Base-by-base conservation (phyloP, 37 sponge, comb jelly and placozoan genomes). In the Halisarca cf. caerulea region DNA sequence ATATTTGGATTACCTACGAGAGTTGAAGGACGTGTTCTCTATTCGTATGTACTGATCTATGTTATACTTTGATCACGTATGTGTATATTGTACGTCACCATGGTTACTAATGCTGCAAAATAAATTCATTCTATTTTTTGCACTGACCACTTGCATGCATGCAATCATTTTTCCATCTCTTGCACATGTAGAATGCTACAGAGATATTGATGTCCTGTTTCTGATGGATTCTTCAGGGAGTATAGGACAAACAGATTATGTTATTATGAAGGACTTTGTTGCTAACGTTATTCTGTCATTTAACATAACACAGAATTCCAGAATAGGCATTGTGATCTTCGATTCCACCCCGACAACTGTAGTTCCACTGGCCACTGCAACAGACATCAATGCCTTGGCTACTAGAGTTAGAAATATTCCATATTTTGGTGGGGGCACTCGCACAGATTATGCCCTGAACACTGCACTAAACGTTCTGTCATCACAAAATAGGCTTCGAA, bases 161-260 rank as follows among this genome's bases (percentile, higher is more conserved):
- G 17, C 11, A 20, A 20, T 55, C 57, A 15, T 64, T 23, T 64
- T 27, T 64, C 66, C n/a, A n/a, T n/a, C n/a, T n/a, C n/a, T 24
- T n/a, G 9, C 66, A 14, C 23, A 64, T 47, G 51, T 47, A 47
- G 51, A 47, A 14, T 47, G 51, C 11, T 11, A 47, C 6, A 47
- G 38, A 18, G 72, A 71, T 71, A 30, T 71, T 14, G 20, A 71
- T 36, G 40, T 71, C 5, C 11, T 71, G 72, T 71, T 71, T 33
- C 9, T 71, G 32, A 38, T 71, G 72, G 72, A 71, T 18, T 71
- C 72, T 30, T 71, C 72, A 30, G 72, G 72, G 28, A 71, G 72
- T 30, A 71, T 71, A 34, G 40, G 72, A 23, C 5, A 35, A 34
- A 71, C 38, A 34, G 32, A 71, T 30, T 71, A 30, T 33, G 39